phyloP scores from a whole-genome alignment of 2,113 vertebrate genomes.

The Genyomyrus donnyi region DNA sequence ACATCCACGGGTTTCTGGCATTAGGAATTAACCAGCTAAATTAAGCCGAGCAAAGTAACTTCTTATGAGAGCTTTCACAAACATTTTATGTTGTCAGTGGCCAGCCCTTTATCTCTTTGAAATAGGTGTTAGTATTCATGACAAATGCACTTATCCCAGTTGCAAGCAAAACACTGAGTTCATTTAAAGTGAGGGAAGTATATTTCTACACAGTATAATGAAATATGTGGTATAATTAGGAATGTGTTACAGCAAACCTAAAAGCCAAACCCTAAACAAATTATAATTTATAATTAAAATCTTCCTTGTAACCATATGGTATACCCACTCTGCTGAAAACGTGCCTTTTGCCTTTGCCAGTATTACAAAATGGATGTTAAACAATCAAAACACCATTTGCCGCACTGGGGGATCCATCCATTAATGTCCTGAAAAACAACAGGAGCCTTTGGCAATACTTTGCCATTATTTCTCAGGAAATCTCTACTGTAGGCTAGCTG shows the following conservation, averaged over 20 bases:
- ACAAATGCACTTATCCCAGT: background rate
- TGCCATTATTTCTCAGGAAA: conserved; percentile 32
- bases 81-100: background rate
- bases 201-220: background rate
- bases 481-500: background rate
- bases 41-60: background rate
- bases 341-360: conserved; percentile 41
- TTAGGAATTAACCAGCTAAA: background rate
- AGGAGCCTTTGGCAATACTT: conserved; percentile 37
- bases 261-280: conserved; percentile 47
- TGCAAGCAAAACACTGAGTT: background rate
- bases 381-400: conserved; percentile 65
- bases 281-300: conserved; percentile 57
- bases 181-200: background rate
- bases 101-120: background rate
- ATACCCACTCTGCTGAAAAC: conserved; percentile 39
- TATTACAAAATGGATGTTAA: conserved; percentile 63
- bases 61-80: background rate
- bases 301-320: conserved; percentile 61
- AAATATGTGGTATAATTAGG: conserved; percentile 27
- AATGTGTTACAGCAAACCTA: conserved; percentile 37
- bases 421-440: conserved; percentile 49
- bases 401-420: conserved; percentile 50
- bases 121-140: background rate
- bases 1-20: background rate